Conservation (phyloP, 2,888 invertebrate genomes). For the Tiliacea citrago region DNA sequence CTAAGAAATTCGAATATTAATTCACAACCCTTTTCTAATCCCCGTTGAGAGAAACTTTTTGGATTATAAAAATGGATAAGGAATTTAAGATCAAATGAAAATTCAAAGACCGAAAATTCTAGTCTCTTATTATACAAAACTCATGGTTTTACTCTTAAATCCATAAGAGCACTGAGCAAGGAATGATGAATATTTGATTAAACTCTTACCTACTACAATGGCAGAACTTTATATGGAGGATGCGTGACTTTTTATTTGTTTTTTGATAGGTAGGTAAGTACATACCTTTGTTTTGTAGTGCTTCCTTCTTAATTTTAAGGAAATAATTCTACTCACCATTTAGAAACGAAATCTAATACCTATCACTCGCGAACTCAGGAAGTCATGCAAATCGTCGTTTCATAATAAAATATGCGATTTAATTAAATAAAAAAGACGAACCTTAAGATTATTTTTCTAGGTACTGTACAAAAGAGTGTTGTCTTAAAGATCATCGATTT, state of each 20-base stretch:
- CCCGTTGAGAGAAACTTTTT: slow-evolving; percentile 33
- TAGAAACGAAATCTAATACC: slow-evolving; percentile 21
- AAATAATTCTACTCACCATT: slow-evolving; percentile 15
- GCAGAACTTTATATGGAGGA: slow-evolving; percentile 18
- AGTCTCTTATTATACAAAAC: slow-evolving; percentile 10
- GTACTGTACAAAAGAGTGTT: background rate
- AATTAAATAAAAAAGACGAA: background rate
- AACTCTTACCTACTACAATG: background rate
- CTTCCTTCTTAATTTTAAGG: slow-evolving; percentile 13
- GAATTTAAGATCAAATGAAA: slow-evolving; percentile 43
- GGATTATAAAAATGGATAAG: slow-evolving; percentile 45
- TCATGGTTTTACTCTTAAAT: slow-evolving; percentile 6
- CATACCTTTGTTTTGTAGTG: slow-evolving; percentile 20
- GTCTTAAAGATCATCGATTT: background rate
- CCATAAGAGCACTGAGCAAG: slow-evolving; percentile 4
- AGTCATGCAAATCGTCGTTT: background rate
- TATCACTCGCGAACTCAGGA: slow-evolving; percentile 3
- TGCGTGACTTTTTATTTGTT: slow-evolving; percentile 21
- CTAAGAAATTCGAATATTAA: slow-evolving; percentile 46
- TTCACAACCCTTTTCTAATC: slow-evolving; percentile 56
- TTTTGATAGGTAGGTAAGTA: slow-evolving; percentile 19
- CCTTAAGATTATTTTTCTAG: background rate
- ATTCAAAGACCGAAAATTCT: slow-evolving; percentile 9
- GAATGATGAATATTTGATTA: slow-evolving; percentile 14
- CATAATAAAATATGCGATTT: background rate